Evolutionary conservation across 2,888 invertebrate genomes (phyloP), one percentile per base, ranked within the genome.

Genomic region (Euspilapteryx auroguttella): DNA sequence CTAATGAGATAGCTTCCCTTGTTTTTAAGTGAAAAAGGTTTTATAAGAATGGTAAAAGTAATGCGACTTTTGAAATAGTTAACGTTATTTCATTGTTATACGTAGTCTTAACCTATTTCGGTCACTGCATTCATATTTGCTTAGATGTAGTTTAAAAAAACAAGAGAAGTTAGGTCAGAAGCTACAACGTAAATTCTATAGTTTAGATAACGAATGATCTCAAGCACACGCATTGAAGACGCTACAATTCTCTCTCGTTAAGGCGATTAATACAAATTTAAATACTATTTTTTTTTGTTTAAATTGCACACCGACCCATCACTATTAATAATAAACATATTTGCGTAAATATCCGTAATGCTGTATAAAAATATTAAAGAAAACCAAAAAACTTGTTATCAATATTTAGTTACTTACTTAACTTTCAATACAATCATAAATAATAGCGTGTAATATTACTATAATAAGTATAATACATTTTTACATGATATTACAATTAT

Each of bases 281-380:
- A 59, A 68, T 49, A 64, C 69, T 71, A 65, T n/a, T n/a, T n/a
- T n/a, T n/a, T n/a, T n/a, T n/a, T n/a, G n/a, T 62, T 56, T 54
- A 34, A 68, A 63, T 65, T 69, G 69, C 73, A 69, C 71, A 64
- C 65, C 61, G 66, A 71, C 61, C 61, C 69, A 71, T 65, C 71
- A 65, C 66, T 69, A 71, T 68, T 73, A 65, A 71, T 63, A n/a
- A n/a, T n/a, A n/a, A n/a, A n/a, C n/a, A n/a, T n/a, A n/a, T n/a
- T n/a, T n/a, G n/a, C n/a, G n/a, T 71, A 65, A 61, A 68, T 71
- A 71, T 58, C 57, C 63, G 61, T 68, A 65, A 69, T 69, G 69
- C 68, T 75, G 73, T 75, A 75, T 73, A 75, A 75, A 75, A 73
- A 75, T 73, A 73, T 69, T 73, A 73, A 75, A 75, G 69, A 68